Evolutionary conservation across 2,113 vertebrate species (phyloP).

Genomic region (Furnarius figulus): DNA sequence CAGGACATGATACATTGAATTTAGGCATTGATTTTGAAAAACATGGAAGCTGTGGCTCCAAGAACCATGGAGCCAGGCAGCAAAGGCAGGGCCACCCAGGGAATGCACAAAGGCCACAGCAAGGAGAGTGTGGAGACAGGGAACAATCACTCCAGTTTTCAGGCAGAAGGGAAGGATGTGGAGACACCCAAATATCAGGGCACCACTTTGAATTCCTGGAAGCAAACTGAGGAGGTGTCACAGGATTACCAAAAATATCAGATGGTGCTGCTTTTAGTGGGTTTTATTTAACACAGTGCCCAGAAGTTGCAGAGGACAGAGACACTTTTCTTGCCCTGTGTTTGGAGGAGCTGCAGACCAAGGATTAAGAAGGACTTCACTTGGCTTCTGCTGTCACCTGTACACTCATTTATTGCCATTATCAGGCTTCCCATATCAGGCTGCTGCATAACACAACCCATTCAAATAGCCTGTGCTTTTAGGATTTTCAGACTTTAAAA

Average conservation of each 20-base stretch:
- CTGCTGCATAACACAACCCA: not conserved
- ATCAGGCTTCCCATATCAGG: not conserved
- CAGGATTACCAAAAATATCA: not conserved
- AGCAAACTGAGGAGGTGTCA: not conserved
- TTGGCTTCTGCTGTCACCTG: not conserved
- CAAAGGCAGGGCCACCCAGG: not conserved
- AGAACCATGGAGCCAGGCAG: rapidly evolving
- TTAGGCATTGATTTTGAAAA: not conserved
- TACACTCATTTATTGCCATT: not conserved
- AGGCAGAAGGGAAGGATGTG: not conserved
- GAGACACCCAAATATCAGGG: too few relatives aligned
- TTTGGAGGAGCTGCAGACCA: not conserved
- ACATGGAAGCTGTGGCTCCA: not conserved
- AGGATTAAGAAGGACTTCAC: not conserved
- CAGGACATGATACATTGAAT: not conserved
- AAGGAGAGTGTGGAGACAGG: not conserved
- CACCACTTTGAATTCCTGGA: not conserved
- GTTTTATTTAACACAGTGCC: not conserved
- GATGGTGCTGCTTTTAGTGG: not conserved
- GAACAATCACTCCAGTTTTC: rapidly evolving
- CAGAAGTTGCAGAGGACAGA: not conserved
- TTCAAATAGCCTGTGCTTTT: not conserved
- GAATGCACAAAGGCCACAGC: not conserved
- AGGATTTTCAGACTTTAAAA: not conserved
- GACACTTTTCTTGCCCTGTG: not conserved